These are phyloP conservation scores for Pseudomyrmex dendroicus DNA, from an alignment of 1,140 invertebrate genomes.

Conservation along the genomic window DNA sequence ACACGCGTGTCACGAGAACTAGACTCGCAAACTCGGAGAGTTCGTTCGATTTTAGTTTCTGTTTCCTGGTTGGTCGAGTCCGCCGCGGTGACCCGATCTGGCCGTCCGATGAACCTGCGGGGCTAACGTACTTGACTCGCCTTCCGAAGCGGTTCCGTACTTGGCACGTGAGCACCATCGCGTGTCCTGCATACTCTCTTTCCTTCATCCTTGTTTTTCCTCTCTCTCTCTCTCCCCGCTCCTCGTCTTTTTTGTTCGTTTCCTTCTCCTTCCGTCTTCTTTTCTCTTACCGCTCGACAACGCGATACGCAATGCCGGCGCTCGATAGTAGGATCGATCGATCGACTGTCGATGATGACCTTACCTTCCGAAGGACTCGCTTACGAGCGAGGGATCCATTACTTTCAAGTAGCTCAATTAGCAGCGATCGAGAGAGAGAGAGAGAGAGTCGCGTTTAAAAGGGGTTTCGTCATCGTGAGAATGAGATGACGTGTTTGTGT, in stretches of 20 bases:
- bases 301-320: too few relatives aligned
- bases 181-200: slow-evolving; percentile 82
- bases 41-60: slow-evolving; percentile 37
- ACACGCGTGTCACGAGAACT: neutral
- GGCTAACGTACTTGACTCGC: slow-evolving; percentile 81
- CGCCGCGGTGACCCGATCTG: slow-evolving; percentile 60
- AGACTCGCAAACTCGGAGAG: neutral
- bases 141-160: slow-evolving; percentile 72
- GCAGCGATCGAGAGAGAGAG: neutral
- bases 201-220: slow-evolving; percentile 58
- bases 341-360: slow-evolving; percentile 39
- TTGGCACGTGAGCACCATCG: slow-evolving; percentile 83
- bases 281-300: neutral
- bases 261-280: slow-evolving; percentile 58
- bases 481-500: neutral
- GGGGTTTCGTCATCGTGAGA: neutral
- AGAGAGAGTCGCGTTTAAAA: neutral
- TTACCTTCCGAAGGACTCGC: neutral
- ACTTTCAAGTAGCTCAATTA: neutral
- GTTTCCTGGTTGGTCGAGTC: slow-evolving; percentile 50
- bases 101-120: slow-evolving; percentile 83
- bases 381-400: neutral
- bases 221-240: slow-evolving; percentile 4
- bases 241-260: slow-evolving; percentile 28
- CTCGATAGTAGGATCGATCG: slow-evolving; percentile 1